Percentiles rank a stretch among this genome's conserved stretches.
phyloP scores from a whole-genome alignment of 2,113 vertebrate genomes.

The Plectropomus leopardus region DNA sequence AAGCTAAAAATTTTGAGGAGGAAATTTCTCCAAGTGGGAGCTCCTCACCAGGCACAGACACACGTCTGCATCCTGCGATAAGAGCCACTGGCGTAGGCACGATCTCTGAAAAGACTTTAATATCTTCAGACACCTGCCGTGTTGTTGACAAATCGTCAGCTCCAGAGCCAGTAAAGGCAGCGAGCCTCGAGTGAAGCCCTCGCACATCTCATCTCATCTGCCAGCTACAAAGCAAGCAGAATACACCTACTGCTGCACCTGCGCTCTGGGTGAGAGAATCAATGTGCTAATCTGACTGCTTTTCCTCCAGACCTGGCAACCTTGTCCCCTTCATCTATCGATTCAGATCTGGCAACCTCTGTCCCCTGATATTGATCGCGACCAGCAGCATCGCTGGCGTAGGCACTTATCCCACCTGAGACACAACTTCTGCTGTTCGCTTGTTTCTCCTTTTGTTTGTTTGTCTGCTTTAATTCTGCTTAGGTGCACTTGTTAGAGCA shows the following conservation, averaged over 20 bases:
- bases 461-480: slow-evolving; percentile 22
- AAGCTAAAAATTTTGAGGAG: neutral
- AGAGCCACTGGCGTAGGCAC: neutral
- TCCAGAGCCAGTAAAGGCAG: neutral
- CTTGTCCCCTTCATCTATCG: slow-evolving; percentile 43
- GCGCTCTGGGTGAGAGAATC: slow-evolving; percentile 52
- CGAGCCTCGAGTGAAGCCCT: slow-evolving; percentile 10
- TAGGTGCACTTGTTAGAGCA: neutral
- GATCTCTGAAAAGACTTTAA: neutral
- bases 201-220: slow-evolving; percentile 19
- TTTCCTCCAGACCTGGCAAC: slow-evolving; percentile 50
- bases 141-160: neutral
- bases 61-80: neutral
- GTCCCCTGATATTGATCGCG: slow-evolving; percentile 52
- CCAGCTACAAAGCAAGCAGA: slow-evolving; percentile 24
- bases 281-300: slow-evolving; percentile 70
- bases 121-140: neutral
- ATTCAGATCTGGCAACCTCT: slow-evolving; percentile 56
- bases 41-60: neutral
- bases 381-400: neutral
- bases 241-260: slow-evolving; percentile 38
- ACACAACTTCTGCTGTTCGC: slow-evolving; percentile 1
- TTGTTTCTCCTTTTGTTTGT: slow-evolving; percentile 11
- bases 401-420: slow-evolving; percentile 22
- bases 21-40: neutral